Base-by-base conservation (phyloP, 2,888 invertebrate genomes). In the Abrostola tripartita region DNA sequence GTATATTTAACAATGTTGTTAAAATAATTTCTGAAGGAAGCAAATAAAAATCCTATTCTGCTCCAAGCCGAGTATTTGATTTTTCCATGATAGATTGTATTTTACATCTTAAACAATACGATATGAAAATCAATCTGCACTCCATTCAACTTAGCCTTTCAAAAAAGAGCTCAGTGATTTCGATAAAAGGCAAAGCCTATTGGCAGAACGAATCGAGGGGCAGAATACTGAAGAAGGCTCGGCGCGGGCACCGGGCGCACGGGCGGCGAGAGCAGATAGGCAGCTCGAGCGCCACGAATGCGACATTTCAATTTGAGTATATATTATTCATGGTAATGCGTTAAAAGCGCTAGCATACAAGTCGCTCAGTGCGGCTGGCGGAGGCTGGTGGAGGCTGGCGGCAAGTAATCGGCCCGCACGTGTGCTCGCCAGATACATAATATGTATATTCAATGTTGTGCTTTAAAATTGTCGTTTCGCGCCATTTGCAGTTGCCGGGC, bases 311-410 rank as follows among this genome's bases (percentile, higher is more conserved):
- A 94, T 94, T 93, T 93, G 90, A 89, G 90, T 85, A 92, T 94
- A 93, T 94, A 92, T 94, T 94, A 94, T 94, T 93, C 94, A 94
- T 91, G 93, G 92, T 94, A 94, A 93, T 93, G 91, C 93, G 93
- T 93, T 94, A 93, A 93, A 93, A 94, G 93, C 93, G 88, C 88
- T 84, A 86, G 86, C 91, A 89, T 88, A 90, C 89, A 88, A 90
- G 88, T 90, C 87, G 88, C 88, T 90, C 85, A 79, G 85, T 84
- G 81, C 83, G 85, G 81, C 88, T 85, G 85, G 85, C 80, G 62
- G 67, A 53, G 57, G 65, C 68, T 61, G 72, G 86, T 82, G 85
- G 88, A 53, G 57, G 65, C 68, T 61, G 72, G 86, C 82, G 85
- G 88, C 92, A 90, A 88, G 91, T 90, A 92, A 92, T 93, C 91